Base-by-base conservation (phyloP, 2,113 vertebrate species). In the Carlito syrichta region DNA sequence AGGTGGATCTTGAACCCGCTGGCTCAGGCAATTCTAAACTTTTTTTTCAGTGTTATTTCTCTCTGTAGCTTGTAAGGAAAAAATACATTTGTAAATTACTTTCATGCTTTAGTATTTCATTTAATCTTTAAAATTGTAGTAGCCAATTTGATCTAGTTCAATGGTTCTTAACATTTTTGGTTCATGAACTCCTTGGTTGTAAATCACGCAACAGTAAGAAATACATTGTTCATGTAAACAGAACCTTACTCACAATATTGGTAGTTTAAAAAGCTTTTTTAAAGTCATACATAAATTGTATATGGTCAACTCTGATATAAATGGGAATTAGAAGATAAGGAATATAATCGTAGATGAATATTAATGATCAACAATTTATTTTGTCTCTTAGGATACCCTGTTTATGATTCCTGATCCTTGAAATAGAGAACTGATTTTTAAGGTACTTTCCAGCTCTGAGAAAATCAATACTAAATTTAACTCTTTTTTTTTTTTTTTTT, bases 31-130 rank as follows among this genome's bases (percentile, higher is more conserved):
- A n/a, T n/a, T n/a, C n/a, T n/a, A 95, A 87, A 35, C 1, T 50
- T 91, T 97, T 96, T 92, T 87, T 91, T 43, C n/a, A 25, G 68
- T 97, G 97, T 96, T 82, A 86, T 93, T 96, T 82, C 62, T 91
- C 23, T 94, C 27, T 63, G 4, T 85, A 93, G 50, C 76, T 95
- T 79, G 93, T 95, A 97, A 97, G 73, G 95, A 92, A 97, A 97
- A 2, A 95, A 90, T 48, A 81, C 22, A 38, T 87, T 97, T 92
- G 19, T 52, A 92, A 96, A 89, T 50, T 83, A 86, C 10, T 8
- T 86, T 77, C 79, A 63, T 69, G 86, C 20, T 71, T 86, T 32
- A 43, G 3, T 22, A 62, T 83, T 94, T 81, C 3, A 78, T 50
- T 95, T 95, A 96, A 56, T 85, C 32, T 95, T 95, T 91, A n/a